Conservation (phyloP, 1,140 invertebrate species). For the Lithobius niger region DNA sequence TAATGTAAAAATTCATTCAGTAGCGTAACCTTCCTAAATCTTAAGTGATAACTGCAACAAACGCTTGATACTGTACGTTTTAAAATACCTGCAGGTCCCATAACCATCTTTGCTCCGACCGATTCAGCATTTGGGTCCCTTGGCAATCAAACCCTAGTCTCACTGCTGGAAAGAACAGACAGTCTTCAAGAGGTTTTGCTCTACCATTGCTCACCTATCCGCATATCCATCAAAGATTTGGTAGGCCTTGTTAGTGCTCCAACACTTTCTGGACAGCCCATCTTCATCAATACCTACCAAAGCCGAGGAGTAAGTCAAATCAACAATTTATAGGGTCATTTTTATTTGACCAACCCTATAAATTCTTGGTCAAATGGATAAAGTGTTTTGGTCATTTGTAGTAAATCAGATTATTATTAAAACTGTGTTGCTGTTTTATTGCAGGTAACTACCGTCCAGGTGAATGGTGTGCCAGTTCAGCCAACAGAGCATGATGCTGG, state of each 20-base stretch:
- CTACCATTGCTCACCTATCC: background rate
- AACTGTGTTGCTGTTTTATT: background rate
- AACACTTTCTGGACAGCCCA: background rate
- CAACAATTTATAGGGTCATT: background rate
- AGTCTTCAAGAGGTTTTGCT: background rate
- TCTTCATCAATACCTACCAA: background rate
- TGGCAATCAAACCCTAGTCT: background rate
- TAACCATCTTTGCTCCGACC: background rate
- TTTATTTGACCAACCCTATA: too few species aligned
- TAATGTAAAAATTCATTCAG: too few species aligned
- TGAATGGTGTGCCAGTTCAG: background rate
- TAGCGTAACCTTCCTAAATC: too few species aligned
- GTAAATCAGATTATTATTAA: background rate
- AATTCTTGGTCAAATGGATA: background rate
- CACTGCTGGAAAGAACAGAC: background rate
- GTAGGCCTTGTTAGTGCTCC: background rate
- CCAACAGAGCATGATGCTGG: background rate
- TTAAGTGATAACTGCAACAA: too few species aligned
- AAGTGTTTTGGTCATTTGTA: background rate
- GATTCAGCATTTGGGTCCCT: background rate
- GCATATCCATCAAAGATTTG: background rate
- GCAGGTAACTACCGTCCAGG: background rate
- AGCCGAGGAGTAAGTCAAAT: background rate
- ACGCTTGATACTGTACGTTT: too few species aligned
- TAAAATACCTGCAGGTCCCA: too few species aligned